Base-by-base conservation (phyloP, 1,140 invertebrate species). In the Melipona quadrifasciata region DNA sequence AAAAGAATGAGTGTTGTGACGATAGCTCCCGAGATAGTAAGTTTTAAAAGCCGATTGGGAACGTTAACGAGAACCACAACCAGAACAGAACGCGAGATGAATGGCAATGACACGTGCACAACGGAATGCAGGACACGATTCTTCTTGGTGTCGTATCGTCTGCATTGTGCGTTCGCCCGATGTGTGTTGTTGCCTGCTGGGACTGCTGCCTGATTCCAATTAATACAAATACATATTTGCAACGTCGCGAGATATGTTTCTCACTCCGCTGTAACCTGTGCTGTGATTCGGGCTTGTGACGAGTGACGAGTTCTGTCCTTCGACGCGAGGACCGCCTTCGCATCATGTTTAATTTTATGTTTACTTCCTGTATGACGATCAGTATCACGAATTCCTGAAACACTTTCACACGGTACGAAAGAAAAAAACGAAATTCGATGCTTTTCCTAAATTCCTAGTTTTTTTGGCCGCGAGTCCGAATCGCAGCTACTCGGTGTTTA, bases 1-100 rank as follows among this genome's bases (percentile, higher is more conserved):
- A 94, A 94, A 94, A 94, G 90, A 94, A 94, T 92, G 93, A 94
- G 81, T 94, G 94, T 93, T 94, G 93, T 93, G 94, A 94, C 90
- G 94, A 95, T 90, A 94, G 86, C 92, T 84, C 91, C 86, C 91
- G 91, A 93, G 93, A 94, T 93, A 91, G 94, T 95, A 95, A 94
- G 94, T 94, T 87, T 91, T 89, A 87, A 75, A 58, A 75, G 31
- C 11, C 90, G 88, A 87, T 90, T 89, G 87, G 90, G 57, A 83
- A 86, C 74, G 78, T 85, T 81, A 84, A 84, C 81, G 84, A 72
- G 86, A 85, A 58, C 58, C 80, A 73, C 78, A 67, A 77, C 58
- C 31, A 74, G 58, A 87, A 57, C 57, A 72, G 68, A 82, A 84
- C 82, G 85, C 71, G 57, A 71, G 75, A 86, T 21, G 87, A 88